These are phyloP conservation scores for Philereme transversata DNA, from an alignment of 2,888 invertebrate species.

Conservation along the genomic window DNA sequence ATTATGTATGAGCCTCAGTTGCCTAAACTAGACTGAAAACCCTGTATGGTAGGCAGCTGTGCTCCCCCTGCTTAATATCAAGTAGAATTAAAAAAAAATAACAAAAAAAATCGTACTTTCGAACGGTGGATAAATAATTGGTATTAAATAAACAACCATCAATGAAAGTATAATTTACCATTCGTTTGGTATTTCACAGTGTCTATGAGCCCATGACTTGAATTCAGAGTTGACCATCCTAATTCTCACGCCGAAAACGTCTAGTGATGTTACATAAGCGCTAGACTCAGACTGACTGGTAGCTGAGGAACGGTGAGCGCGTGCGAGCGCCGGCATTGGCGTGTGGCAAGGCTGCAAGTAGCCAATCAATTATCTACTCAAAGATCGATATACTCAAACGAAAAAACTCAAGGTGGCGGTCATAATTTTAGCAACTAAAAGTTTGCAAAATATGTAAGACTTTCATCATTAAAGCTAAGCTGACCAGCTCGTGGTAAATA, in stretches of 20 bases:
- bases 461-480: too few species aligned
- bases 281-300: slow-evolving; percentile 6
- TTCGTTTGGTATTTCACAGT: slow-evolving; percentile 17
- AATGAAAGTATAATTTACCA: slow-evolving; percentile 16
- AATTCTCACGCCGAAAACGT: slow-evolving; percentile 20
- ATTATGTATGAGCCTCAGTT: too few species aligned
- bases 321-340: slow-evolving; percentile 3
- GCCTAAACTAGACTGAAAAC: too few species aligned
- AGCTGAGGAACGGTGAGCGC: background rate
- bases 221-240: slow-evolving; percentile 12
- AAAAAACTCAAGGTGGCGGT: too few species aligned
- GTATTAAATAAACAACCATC: background rate
- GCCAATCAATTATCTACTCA: too few species aligned
- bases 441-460: too few species aligned
- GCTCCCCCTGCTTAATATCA: too few species aligned
- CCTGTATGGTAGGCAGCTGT: too few species aligned
- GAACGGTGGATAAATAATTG: background rate
- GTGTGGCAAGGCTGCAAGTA: background rate
- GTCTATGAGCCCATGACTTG: slow-evolving; percentile 14
- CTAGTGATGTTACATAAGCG: slow-evolving; percentile 19
- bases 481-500: background rate
- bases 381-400: too few species aligned
- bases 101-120: too few species aligned
- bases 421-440: too few species aligned
- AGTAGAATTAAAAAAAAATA: too few species aligned